Evolutionary conservation across 1,140 invertebrate genomes (phyloP), one percentile per base, ranked within the genome.

Genomic region (Drosophila obscura): DNA sequence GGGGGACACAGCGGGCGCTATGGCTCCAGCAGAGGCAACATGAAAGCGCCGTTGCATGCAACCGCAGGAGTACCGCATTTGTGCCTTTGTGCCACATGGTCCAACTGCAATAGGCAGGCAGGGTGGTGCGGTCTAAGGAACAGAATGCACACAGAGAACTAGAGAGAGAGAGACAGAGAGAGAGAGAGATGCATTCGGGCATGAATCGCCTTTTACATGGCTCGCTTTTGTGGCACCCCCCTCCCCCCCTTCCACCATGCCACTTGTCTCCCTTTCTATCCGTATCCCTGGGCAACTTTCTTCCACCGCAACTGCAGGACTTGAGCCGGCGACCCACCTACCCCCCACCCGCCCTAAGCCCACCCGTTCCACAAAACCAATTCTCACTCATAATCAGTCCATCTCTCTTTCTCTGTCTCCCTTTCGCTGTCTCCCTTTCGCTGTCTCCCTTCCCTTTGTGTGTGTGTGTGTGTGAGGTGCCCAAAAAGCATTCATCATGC

Each of bases 11-110:
- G 16, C 58, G 2, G 46, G 39, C 55, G 39, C 55, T 43, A 7
- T 11, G 46, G 28, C 66, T 58, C 41, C n/a, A 57, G 28, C 64
- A 68, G 63, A 49, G 57, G 51, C 71, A 75, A 88, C 82, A 87
- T 88, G 75, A 88, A 87, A 87, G 82, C 82, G 72, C 66, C 82
- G 83, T 87, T 87, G 82, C 83, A 87, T 87, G 82, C 82, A 87
- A 87, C 82, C 82, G 82, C 78, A 87, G 64, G 71, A 88, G 79
- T 88, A 73, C 78, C 83, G 75, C 81, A 87, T 81, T 88, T 87
- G 74, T 88, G 82, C 82, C 71, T 87, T 88, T 87, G 82, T 88
- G 65, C 71, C 75, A 63, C 65, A 43, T 39, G 51, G 60, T 52
- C 52, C 19, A 46, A 51, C n/a, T 16, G 16, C 22, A 11, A 48